Base-by-base conservation (phyloP, 2,113 vertebrate genomes). In the Onychostoma macrolepis region DNA sequence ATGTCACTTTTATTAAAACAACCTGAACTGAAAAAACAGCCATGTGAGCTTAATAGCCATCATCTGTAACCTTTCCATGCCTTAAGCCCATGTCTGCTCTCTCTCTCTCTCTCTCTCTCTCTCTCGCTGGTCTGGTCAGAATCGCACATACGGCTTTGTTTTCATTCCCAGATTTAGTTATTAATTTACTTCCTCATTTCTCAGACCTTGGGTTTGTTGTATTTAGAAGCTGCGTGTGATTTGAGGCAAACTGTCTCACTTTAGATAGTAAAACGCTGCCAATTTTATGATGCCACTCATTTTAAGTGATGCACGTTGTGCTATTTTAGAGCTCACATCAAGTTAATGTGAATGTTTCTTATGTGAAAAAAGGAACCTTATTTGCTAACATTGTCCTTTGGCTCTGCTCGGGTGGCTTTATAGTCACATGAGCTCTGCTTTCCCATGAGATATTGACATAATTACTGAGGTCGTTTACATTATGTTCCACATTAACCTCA, bases 1-100 rank as follows among this genome's bases (percentile, higher is more conserved):
- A 90, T 90, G 88, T 89, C 85, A 90, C 75, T 87, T 92, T 90
- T 82, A 87, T 89, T 89, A 87, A 87, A 92, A 87, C 56, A 88
- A 77, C 41, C 77, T 87, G 85, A 79, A 89, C 58, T 78, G 88
- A 89, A 87, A 89, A 88, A 88, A 87, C 88, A 85, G 77, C 24
- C 50, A 48, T 53, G 75, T 80, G 50, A 80, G 86, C 63, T 81
- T 92, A 90, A 91, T 89, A 75, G 86, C 82, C 56, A 85, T 80
- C 89, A 90, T 91, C 87, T 87, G 88, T 84, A 78, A 81, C 81
- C 85, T 84, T 90, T 79, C 87, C 61, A 67, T 84, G 88, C 86
- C 79, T 89, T 85, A 75, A 86, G 85, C 87, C 65, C 76, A 45
- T 85, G 84, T 86, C 87, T 86, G 30, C 53, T 48, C 80, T 71